These are phyloP conservation scores for Sparus aurata DNA, from an alignment of 2,797 vertebrate genomes.

Conservation along the genomic window DNA sequence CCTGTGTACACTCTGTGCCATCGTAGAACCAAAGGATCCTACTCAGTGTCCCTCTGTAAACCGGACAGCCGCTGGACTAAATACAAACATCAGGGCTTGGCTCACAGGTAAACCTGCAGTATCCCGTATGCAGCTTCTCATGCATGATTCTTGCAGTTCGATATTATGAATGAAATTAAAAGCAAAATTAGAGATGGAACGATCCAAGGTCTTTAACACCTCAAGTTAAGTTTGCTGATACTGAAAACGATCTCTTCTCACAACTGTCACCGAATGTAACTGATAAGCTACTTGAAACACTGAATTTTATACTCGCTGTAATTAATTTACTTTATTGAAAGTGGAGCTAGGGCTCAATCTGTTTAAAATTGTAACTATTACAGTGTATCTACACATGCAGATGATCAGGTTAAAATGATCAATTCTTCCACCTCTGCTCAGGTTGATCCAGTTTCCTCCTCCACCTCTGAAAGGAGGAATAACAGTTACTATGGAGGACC, in stretches of 20 bases:
- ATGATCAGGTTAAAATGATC: slow-evolving; percentile 8
- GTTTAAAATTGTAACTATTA: not conserved
- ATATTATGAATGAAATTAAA: not conserved
- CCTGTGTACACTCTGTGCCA: slow-evolving; percentile 89
- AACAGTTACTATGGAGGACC: slow-evolving; percentile 94
- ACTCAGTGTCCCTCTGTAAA: slow-evolving; percentile 86
- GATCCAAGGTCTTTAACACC: too few relatives aligned
- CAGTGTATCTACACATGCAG: not conserved
- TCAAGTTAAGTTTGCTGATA: too few relatives aligned
- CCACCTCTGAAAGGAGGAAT: slow-evolving; percentile 95
- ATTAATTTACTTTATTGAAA: not conserved
- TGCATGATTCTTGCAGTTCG: not conserved
- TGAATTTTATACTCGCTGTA: not conserved
- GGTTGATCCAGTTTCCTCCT: slow-evolving; percentile 97
- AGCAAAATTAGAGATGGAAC: not conserved
- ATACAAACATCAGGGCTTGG: slow-evolving; percentile 86
- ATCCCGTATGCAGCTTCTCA: not conserved
- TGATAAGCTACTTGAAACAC: not conserved
- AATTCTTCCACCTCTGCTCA: slow-evolving; percentile 73
- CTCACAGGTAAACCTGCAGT: slow-evolving; percentile 84
- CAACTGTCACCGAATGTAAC: not conserved
- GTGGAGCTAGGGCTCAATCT: not conserved
- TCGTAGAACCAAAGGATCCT: slow-evolving; percentile 84
- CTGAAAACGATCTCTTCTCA: not conserved
- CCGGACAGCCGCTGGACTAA: slow-evolving; percentile 87